A percentile compares a stretch with the other conserved stretches of the same genome.
These are phyloP conservation scores for Heliothis peltigera DNA, from an alignment of 2,888 invertebrate genomes.

Conservation along the genomic window DNA sequence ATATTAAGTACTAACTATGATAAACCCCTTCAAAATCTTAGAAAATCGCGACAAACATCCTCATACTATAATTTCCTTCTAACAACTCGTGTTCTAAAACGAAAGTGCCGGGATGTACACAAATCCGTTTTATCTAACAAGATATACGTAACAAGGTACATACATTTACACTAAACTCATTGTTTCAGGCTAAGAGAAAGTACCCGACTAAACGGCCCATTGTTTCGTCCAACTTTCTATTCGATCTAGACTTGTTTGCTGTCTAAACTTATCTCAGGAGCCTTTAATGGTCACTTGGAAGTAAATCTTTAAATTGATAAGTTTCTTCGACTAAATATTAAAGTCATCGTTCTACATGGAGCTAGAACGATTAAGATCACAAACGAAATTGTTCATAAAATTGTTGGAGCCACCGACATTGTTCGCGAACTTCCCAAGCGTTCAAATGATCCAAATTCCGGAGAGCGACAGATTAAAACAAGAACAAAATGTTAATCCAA, in stretches of 20 bases:
- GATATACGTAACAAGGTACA: slow-evolving; percentile 41
- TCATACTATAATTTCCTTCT: slow-evolving; percentile 41
- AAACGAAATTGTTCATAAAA: no score
- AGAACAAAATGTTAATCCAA: no score
- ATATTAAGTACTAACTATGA: no score
- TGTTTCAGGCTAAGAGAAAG: slow-evolving; percentile 65
- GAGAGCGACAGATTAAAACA: no score
- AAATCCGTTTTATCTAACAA: slow-evolving; percentile 44
- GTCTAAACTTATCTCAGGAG: slow-evolving; percentile 29
- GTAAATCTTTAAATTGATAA: slow-evolving; percentile 14
- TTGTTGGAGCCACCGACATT: no score
- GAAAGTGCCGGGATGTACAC: slow-evolving; percentile 50
- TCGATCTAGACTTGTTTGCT: slow-evolving; percentile 63
- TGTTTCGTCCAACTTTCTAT: slow-evolving; percentile 70
- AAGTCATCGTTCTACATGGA: background rate
- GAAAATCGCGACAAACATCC: slow-evolving; percentile 22
- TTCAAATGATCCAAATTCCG: no score
- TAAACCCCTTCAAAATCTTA: slow-evolving; percentile 1
- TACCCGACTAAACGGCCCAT: slow-evolving; percentile 58
- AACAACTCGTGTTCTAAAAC: slow-evolving; percentile 18
- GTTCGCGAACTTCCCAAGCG: no score
- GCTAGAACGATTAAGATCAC: no score
- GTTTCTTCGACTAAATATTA: background rate
- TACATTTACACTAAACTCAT: slow-evolving; percentile 58
- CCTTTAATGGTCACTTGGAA: slow-evolving; percentile 22